These are phyloP conservation scores for Camelus dromedarius DNA, from an alignment of 2,113 vertebrate species.

Conservation along the genomic window DNA sequence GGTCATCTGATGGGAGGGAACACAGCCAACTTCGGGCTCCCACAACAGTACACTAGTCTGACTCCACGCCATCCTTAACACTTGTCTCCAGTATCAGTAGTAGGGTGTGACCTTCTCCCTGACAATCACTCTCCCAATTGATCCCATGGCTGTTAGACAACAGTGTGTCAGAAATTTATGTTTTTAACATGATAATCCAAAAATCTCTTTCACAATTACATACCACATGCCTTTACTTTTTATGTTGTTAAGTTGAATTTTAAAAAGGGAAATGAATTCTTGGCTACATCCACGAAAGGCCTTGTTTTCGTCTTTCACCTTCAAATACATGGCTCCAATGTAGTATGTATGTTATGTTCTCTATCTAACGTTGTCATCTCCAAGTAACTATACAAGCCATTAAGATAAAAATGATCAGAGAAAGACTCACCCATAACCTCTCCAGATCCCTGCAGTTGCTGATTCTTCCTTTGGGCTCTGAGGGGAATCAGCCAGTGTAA, in stretches of 20 bases:
- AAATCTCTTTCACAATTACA: background rate
- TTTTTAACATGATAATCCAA: background rate
- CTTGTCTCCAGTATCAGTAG: background rate
- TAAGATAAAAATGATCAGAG: background rate
- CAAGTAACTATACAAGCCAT: background rate
- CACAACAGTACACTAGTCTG: background rate
- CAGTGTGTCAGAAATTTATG: background rate
- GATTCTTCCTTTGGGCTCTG: background rate
- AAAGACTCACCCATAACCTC: background rate
- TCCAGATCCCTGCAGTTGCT: background rate
- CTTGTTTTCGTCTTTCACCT: background rate
- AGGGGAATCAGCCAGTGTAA: background rate
- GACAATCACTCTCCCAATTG: background rate
- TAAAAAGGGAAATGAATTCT: background rate
- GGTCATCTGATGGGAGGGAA: background rate
- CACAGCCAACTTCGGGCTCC: too few species aligned
- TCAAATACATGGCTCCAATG: background rate
- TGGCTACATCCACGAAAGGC: background rate
- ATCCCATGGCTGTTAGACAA: background rate
- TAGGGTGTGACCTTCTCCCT: background rate
- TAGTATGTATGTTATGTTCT: background rate
- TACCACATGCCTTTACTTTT: background rate
- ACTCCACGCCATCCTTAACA: background rate
- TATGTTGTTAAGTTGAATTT: background rate
- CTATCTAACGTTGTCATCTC: background rate